Conservation (phyloP, 2,888 invertebrate genomes). For the Pollenia angustigena region DNA sequence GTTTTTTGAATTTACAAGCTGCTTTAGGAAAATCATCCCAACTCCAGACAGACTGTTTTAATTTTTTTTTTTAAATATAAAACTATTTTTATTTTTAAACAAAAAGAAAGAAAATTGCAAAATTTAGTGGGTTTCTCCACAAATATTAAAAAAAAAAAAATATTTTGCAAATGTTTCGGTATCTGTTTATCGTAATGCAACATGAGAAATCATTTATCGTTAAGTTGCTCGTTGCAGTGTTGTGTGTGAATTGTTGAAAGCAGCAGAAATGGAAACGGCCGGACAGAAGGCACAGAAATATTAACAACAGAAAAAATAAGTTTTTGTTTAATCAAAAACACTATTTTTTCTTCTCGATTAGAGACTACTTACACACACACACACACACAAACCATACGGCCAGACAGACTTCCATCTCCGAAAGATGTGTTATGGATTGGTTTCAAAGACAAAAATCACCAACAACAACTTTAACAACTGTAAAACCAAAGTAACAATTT, state of each 20-base stretch:
- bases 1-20: neutral
- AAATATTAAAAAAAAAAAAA: slow-evolving; percentile 37
- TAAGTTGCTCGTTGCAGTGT: slow-evolving; percentile 11
- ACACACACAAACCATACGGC: neutral
- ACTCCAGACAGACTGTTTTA: slow-evolving; percentile 1
- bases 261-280: neutral
- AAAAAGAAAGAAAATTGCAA: slow-evolving; percentile 7
- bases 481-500: slow-evolving; percentile 55
- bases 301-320: slow-evolving; percentile 13
- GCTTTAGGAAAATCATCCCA: neutral
- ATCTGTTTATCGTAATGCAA: slow-evolving; percentile 66
- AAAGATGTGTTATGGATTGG: slow-evolving; percentile 64
- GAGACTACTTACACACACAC: slow-evolving; percentile 14
- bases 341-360: slow-evolving; percentile 9
- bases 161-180: slow-evolving; percentile 29
- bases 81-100: slow-evolving; percentile 17
- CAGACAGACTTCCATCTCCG: slow-evolving; percentile 35
- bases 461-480: neutral
- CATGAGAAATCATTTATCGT: slow-evolving; percentile 67
- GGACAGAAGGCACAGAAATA: neutral
- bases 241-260: slow-evolving; percentile 35
- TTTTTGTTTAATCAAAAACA: slow-evolving; percentile 31
- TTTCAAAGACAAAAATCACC: slow-evolving; percentile 25
- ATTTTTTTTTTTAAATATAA: slow-evolving; percentile 22
- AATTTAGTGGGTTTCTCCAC: slow-evolving; percentile 35